Base-by-base conservation (phyloP, 1,140 invertebrate genomes). In the Meloidogyne exigua region DNA sequence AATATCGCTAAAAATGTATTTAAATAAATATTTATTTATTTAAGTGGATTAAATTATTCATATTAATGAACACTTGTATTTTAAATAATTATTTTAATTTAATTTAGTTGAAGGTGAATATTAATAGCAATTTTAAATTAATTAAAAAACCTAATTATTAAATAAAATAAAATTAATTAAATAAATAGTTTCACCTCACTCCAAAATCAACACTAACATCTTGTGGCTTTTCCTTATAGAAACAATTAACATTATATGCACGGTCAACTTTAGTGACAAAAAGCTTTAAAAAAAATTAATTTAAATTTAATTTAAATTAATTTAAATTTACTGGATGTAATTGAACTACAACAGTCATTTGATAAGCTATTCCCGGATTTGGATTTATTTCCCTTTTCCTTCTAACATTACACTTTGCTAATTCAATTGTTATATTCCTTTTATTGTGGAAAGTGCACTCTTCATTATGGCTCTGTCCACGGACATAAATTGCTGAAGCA, bases 181-280 rank as follows among this genome's bases (percentile, higher is more conserved):
- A 7, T 39, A 39, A 39, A 39, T 9, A 7, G 4, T 39, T 7
- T 76, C 67, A 85, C 84, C 74, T 79, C 15, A 86, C 85, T 4
- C 72, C 77, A 57, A 86, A 71, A 49, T 83, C 84, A 32, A 78
- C 74, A 15, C 70, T 78, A 49, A 87, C 83, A 25, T 76, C 79
- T 67, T 86, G 83, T 21, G 84, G 68, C 23, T 72, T 72, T 67
- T 86, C 85, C 66, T 72, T 79, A 77, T 87, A 87, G 79, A 87
- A 85, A 63, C 85, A 87, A 23, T 84, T 80, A 13, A 87, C 83
- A 75, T 86, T 81, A 68, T 87, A 87, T 13, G 87, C 86, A 25
- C 86, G 76, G 72, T 84, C 83, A 25, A 85, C 75, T 72, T 86
- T 85, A 0, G 83, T 86, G 57, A 86, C 77, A 71, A 84, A 84